Conservation (phyloP, 2,797 vertebrate genomes). For the Tympanoctomys barrerae region DNA sequence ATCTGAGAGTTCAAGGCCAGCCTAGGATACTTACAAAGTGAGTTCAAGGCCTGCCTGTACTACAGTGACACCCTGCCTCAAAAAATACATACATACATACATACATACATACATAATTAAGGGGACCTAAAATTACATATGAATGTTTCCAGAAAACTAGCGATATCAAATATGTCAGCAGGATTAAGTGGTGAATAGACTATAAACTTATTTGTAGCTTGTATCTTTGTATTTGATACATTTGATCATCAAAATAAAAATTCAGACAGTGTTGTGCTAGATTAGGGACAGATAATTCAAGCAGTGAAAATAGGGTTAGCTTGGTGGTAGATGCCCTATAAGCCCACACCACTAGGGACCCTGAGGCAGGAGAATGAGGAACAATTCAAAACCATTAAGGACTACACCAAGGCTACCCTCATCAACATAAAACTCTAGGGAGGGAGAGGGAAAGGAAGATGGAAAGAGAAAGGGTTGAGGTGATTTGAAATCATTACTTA, state of each 20-base stretch:
- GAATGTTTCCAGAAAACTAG: slow-evolving; percentile 6
- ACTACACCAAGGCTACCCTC: background rate
- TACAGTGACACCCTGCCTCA: too few relatives aligned
- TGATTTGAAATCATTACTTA: background rate
- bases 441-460: background rate
- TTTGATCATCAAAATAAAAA: slow-evolving; percentile 12
- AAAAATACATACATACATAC: too few relatives aligned
- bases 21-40: too few relatives aligned
- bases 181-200: background rate
- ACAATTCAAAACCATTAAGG: background rate
- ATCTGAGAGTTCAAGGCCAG: too few relatives aligned
- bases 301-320: background rate
- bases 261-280: background rate
- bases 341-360: background rate
- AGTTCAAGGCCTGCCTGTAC: too few relatives aligned
- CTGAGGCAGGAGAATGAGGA: background rate
- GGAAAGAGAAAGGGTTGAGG: too few relatives aligned
- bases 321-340: background rate
- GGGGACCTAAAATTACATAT: background rate
- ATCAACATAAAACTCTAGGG: background rate
- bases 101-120: too few relatives aligned
- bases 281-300: background rate
- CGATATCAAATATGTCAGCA: background rate
- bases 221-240: background rate
- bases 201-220: background rate